Percentiles rank a stretch among this genome's conserved stretches.
Conservation (phyloP, 2,113 vertebrate genomes). For the Hippocampus guttulatus region DNA sequence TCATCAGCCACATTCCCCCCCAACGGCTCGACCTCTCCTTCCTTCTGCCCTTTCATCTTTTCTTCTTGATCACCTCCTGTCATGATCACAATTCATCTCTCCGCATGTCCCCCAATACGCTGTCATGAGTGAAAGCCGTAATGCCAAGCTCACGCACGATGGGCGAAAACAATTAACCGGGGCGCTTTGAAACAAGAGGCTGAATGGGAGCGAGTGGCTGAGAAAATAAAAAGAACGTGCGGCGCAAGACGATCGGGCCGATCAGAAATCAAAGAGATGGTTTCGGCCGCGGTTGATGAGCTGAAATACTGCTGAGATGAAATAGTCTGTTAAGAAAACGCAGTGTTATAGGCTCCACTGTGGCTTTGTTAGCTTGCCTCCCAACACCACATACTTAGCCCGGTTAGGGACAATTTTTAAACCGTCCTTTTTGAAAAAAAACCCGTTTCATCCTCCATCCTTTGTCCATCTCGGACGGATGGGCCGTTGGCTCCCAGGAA, state of each 20-base stretch:
- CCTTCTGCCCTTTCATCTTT: slow-evolving; percentile 47
- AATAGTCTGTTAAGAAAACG: too few species aligned
- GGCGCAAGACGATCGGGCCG: slow-evolving; percentile 29
- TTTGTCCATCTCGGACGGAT: too few species aligned
- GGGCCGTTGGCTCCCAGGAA: too few species aligned
- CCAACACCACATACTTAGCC: too few species aligned
- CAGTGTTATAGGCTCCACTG: too few species aligned
- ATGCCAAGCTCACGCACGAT: slow-evolving; percentile 44
- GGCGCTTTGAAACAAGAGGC: slow-evolving; percentile 60
- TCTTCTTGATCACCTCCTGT: slow-evolving; percentile 46
- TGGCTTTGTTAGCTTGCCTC: too few species aligned
- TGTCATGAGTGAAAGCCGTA: slow-evolving; percentile 50
- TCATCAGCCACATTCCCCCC: slow-evolving; percentile 42
- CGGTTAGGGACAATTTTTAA: too few species aligned
- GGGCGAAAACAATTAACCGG: slow-evolving; percentile 61
- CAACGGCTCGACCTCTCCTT: slow-evolving; percentile 50
- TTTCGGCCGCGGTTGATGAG: slow-evolving; percentile 61
- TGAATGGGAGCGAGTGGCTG: slow-evolving; percentile 34
- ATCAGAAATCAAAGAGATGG: slow-evolving; percentile 45
- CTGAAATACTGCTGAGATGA: too few species aligned
- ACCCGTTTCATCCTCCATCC: too few species aligned
- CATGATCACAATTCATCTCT: slow-evolving; percentile 71
- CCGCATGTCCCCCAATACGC: slow-evolving; percentile 40
- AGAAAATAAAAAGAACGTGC: slow-evolving; percentile 54
- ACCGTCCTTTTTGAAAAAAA: too few species aligned